Evolutionary conservation across 2,888 invertebrate species (phyloP).

Genomic region (Spodoptera picta): DNA sequence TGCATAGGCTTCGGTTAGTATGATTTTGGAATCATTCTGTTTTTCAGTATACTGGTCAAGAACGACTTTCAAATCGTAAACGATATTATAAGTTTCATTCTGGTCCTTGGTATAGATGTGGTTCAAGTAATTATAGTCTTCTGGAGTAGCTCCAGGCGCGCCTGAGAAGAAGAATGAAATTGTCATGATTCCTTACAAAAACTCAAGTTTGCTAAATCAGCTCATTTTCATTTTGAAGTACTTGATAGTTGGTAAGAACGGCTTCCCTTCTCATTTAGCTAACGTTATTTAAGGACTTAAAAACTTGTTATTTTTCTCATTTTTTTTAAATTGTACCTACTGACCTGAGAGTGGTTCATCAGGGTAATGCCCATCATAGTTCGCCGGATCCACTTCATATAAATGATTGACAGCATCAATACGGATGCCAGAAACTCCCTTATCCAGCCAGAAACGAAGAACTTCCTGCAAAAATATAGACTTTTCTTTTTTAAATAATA

Average conservation of each 20-base stretch:
- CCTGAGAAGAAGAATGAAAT: conserved; percentile 10
- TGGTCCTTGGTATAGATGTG: conserved; percentile 88
- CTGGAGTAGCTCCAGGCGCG: conserved; percentile 59
- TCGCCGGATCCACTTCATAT: conserved; percentile 75
- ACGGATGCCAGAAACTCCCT: conserved; percentile 95
- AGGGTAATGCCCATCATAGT: conserved; percentile 77
- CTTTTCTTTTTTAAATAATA: too few relatives aligned
- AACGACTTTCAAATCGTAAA: conserved; percentile 90
- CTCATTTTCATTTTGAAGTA: too few relatives aligned
- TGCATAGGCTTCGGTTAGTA: conserved; percentile 90
- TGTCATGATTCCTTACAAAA: too few relatives aligned
- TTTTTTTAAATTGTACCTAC: not conserved
- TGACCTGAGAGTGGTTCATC: conserved; percentile 88
- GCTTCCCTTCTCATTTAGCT: too few relatives aligned
- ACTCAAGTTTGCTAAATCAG: too few relatives aligned
- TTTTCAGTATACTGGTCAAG: conserved; percentile 85
- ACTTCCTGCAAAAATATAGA: conserved; percentile 83
- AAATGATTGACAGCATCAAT: conserved; percentile 91
- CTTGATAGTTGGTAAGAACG: too few relatives aligned
- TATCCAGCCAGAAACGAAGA: conserved; percentile 93
- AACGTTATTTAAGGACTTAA: too few relatives aligned
- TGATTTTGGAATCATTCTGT: conserved; percentile 79
- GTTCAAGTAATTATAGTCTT: conserved; percentile 85
- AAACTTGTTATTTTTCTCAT: too few relatives aligned
- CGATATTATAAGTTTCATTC: conserved; percentile 87